Conservation (phyloP, 2,113 vertebrate genomes). For the Carollia perspicillata region DNA sequence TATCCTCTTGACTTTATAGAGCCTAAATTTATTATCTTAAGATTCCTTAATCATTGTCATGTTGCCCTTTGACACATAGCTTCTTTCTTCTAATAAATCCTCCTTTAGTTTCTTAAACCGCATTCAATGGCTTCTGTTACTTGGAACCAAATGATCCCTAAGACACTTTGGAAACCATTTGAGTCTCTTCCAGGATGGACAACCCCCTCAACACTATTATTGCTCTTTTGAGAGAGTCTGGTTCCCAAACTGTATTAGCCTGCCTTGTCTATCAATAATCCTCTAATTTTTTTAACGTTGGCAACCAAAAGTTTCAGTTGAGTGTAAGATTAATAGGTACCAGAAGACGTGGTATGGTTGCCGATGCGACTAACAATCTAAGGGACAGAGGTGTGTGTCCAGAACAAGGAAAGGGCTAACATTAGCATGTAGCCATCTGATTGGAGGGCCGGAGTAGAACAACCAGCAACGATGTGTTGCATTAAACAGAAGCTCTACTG, state of each 20-base stretch:
- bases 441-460: neutral
- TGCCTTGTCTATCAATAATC: neutral
- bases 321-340: neutral
- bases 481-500: neutral
- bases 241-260: neutral
- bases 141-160: neutral
- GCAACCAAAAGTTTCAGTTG: neutral
- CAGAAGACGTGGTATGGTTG: neutral
- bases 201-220: neutral
- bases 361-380: neutral
- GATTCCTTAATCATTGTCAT: neutral
- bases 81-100: neutral
- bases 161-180: neutral
- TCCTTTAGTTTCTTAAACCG: neutral
- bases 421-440: neutral
- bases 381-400: neutral
- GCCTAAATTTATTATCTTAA: neutral
- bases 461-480: neutral
- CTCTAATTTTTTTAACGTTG: neutral
- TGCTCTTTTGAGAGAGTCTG: neutral
- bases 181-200: neutral
- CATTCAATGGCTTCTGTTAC: neutral
- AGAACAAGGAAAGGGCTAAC: neutral
- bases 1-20: neutral
- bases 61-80: neutral